A percentile compares a stretch with the other conserved stretches of the same genome.
Conservation (phyloP, 2,113 vertebrate genomes). For the Triplophysa siluroides region DNA sequence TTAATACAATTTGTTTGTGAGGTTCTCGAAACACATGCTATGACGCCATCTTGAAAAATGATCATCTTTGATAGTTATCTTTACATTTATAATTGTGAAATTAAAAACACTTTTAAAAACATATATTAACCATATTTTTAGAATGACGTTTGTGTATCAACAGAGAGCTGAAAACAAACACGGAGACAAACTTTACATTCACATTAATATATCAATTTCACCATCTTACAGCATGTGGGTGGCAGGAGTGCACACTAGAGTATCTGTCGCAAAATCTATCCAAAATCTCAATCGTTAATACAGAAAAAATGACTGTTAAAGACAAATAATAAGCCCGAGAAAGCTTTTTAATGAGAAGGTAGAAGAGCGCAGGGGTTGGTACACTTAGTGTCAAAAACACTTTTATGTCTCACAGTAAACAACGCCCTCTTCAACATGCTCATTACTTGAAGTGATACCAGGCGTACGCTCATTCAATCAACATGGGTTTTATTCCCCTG, state of each 20-base stretch:
- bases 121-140: too few species aligned
- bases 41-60: too few species aligned
- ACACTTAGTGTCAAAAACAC: slow-evolving; percentile 13
- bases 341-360: slow-evolving; percentile 33
- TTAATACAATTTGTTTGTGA: too few species aligned
- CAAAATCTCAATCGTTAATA: neutral
- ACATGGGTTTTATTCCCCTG: slow-evolving; percentile 3
- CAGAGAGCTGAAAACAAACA: too few species aligned
- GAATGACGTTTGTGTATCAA: too few species aligned
- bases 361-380: slow-evolving; percentile 21
- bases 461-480: slow-evolving; percentile 8
- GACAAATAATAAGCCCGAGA: slow-evolving; percentile 20
- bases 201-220: neutral
- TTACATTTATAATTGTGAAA: too few species aligned
- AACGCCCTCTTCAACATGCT: slow-evolving; percentile 4
- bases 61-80: too few species aligned
- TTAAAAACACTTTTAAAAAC: too few species aligned
- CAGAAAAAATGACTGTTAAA: slow-evolving; percentile 16
- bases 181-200: too few species aligned
- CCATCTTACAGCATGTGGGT: neutral
- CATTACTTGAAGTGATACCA: slow-evolving; percentile 30
- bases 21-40: too few species aligned
- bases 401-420: slow-evolving; percentile 20
- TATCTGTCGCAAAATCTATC: neutral
- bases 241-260: neutral